Base-by-base conservation (phyloP, 2,797 vertebrate genomes). In the Poeciliopsis presidionis region DNA sequence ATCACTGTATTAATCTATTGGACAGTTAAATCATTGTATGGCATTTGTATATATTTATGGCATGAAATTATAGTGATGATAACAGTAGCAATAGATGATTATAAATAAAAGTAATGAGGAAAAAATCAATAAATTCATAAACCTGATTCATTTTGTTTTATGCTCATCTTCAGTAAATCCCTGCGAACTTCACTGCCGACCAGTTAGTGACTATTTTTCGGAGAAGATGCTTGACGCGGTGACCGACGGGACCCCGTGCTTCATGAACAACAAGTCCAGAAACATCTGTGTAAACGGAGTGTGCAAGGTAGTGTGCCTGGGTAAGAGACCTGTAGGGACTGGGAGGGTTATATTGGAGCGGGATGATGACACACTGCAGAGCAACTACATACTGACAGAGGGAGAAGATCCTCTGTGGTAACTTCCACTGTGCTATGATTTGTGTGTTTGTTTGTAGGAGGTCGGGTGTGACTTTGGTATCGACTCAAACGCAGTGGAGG, bases 231-330 rank as follows among this genome's bases (percentile, higher is more conserved):
- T 99, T 14, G 98, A 99, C 74, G 93, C 97, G 0, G 98, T 98
- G 89, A 97, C 95, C 1, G 98, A 99, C 11, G 98, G 98, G 22
- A 99, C 98, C 1, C 96, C 97, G 3, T 99, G 98, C 93, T 99
- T 96, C 92, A 96, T 96, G 93, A 97, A 96, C 81, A 97, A 95
- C 91, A 96, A 92, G 86, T 97, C 96, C 93, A 96, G 96, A 90
- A 97, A 96, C 94, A 89, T 96, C 96, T 99, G 98, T 89, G 96
- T 99, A 93, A 99, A 99, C 93, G 98, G 98, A 94, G 97, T 99
- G 95, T 99, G 98, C 97, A 99, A 99, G 98, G 98, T 99, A 98
- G 91, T 93, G 95, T 95, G 93, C 84, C 96, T 97, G 97, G 97
- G 97, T 97, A 97, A 98, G 95, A 95, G 93, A 90, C 85, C 81